These are phyloP conservation scores for Bombus pyrosoma DNA, from an alignment of 1,140 invertebrate genomes.

Conservation along the genomic window DNA sequence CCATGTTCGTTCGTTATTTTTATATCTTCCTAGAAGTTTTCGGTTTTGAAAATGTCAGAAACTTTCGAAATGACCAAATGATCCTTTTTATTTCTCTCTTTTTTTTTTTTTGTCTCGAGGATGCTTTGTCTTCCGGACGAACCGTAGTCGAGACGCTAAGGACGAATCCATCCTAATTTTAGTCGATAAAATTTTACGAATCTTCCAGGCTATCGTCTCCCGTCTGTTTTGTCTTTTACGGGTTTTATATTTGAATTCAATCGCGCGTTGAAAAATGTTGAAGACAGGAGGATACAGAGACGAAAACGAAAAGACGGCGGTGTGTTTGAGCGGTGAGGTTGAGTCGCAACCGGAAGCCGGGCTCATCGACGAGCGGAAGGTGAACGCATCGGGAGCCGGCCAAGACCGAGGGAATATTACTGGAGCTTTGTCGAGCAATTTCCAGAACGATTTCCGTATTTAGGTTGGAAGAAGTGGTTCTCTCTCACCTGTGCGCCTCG, in stretches of 20 bases:
- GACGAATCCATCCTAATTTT: not conserved
- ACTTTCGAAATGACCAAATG: no score
- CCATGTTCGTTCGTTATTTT: no score
- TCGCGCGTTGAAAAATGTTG: not conserved
- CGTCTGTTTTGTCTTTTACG: not conserved
- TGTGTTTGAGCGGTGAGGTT: not conserved
- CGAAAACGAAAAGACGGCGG: not conserved
- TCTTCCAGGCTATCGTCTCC: not conserved
- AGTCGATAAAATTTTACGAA: not conserved
- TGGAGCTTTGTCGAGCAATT: conserved; percentile 48
- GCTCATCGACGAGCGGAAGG: conserved; percentile 36
- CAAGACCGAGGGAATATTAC: conserved; percentile 57
- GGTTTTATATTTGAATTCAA: not conserved
- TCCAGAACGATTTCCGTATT: conserved; percentile 50
- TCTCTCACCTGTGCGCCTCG: conserved; percentile 79
- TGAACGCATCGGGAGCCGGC: conserved; percentile 52
- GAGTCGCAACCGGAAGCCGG: conserved; percentile 2
- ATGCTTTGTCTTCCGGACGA: not conserved
- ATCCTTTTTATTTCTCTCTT: not conserved
- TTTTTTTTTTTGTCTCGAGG: not conserved
- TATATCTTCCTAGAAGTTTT: no score
- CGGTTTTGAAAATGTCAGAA: no score
- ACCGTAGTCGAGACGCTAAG: not conserved
- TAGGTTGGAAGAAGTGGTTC: not conserved
- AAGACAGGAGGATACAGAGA: accelerated